Conservation (phyloP, 2,113 vertebrate genomes). For the Xyliphius kryptos region DNA sequence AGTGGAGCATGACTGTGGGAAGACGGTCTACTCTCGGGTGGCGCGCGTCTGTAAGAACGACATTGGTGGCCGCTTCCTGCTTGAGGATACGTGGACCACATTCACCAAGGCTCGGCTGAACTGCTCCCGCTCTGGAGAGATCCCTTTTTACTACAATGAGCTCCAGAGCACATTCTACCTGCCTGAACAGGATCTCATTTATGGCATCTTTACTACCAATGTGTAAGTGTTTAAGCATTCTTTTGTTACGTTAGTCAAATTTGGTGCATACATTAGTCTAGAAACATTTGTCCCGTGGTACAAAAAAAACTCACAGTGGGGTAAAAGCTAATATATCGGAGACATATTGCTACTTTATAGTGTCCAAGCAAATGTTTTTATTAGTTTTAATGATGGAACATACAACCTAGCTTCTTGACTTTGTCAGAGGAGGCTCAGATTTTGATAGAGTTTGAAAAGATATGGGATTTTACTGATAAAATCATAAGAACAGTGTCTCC, state of each 20-base stretch:
- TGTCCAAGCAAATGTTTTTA: too few relatives aligned
- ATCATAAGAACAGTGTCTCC: slow-evolving; percentile 61
- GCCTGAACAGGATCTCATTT: slow-evolving; percentile 82
- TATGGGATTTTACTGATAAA: slow-evolving; percentile 50
- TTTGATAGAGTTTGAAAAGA: too few relatives aligned
- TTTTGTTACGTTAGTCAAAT: not conserved
- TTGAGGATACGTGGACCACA: slow-evolving; percentile 87
- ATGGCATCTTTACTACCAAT: slow-evolving; percentile 83
- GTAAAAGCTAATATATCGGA: too few relatives aligned
- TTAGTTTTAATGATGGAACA: too few relatives aligned
- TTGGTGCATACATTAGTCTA: too few relatives aligned
- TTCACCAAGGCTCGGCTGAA: slow-evolving; percentile 85
- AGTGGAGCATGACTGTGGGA: slow-evolving; percentile 81
- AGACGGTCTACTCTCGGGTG: slow-evolving; percentile 80
- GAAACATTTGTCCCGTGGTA: too few relatives aligned
- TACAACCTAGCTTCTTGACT: too few relatives aligned
- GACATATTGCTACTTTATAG: too few relatives aligned
- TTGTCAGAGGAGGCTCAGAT: too few relatives aligned
- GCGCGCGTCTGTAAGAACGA: slow-evolving; percentile 85
- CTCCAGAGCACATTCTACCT: slow-evolving; percentile 85
- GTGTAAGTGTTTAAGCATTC: slow-evolving; percentile 71
- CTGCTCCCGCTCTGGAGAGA: slow-evolving; percentile 82
- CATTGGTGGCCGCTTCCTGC: slow-evolving; percentile 78
- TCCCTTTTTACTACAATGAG: slow-evolving; percentile 85
- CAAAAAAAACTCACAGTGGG: too few relatives aligned